phyloP scores from a whole-genome alignment of 2,797 vertebrate species.

The Diplodus sargus region DNA sequence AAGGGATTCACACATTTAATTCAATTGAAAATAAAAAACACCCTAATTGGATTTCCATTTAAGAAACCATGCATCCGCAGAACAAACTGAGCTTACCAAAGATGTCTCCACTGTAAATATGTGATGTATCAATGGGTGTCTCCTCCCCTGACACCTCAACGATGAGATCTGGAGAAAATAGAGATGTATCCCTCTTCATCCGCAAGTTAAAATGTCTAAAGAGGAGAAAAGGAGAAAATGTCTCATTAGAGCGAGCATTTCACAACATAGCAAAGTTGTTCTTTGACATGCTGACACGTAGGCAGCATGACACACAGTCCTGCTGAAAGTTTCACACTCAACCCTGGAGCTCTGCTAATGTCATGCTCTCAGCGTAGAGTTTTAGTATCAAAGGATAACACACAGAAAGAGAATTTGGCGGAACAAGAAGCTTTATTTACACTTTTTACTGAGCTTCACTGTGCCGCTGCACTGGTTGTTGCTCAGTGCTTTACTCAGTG shows the following conservation, averaged over 20 bases:
- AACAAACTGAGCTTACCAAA: slow-evolving; percentile 88
- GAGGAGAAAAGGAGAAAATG: slow-evolving; percentile 19
- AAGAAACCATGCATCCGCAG: background rate
- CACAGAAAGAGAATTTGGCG: background rate
- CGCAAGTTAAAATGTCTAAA: slow-evolving; percentile 93
- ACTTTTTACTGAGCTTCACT: slow-evolving; percentile 6
- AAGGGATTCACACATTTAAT: slow-evolving; percentile 9
- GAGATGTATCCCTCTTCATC: slow-evolving; percentile 92
- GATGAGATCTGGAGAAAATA: slow-evolving; percentile 93
- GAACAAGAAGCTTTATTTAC: slow-evolving; percentile 8
- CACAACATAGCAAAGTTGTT: background rate
- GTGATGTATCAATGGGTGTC: slow-evolving; percentile 90
- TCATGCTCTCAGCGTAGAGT: background rate
- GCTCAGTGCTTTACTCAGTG: slow-evolving; percentile 28
- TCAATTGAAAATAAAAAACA: slow-evolving; percentile 10
- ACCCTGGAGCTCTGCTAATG: background rate
- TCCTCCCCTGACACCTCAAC: slow-evolving; percentile 91
- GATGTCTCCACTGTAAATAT: slow-evolving; percentile 97
- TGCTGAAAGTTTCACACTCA: background rate
- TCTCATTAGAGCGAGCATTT: slow-evolving; percentile 1
- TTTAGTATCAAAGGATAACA: background rate
- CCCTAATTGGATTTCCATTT: background rate
- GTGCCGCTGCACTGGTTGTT: slow-evolving; percentile 13
- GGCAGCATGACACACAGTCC: background rate
- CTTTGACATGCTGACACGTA: background rate